Evolutionary conservation across 1,140 invertebrate species (phyloP).

Genomic region (Papilio aristodemus): DNA sequence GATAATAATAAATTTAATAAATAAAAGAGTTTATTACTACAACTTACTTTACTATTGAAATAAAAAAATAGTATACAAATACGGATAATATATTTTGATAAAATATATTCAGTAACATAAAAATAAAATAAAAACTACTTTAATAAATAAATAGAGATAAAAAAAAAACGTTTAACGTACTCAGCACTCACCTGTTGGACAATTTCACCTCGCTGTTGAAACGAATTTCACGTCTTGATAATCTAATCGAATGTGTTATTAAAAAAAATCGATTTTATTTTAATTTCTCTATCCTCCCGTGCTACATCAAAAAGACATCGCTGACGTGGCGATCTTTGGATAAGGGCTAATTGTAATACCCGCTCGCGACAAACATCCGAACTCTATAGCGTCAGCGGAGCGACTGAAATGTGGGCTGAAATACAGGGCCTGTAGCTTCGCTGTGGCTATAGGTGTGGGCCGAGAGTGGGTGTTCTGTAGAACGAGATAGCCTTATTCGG

Average conservation of each 20-base stretch:
- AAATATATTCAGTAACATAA: background rate
- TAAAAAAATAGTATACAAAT: no score
- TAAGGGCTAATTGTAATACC: slow-evolving; percentile 35
- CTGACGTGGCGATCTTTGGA: slow-evolving; percentile 40
- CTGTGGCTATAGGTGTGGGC: slow-evolving; percentile 45
- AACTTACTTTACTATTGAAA: no score
- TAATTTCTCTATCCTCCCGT: background rate
- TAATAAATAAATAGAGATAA: background rate
- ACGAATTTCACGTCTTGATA: background rate
- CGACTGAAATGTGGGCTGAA: slow-evolving; percentile 57
- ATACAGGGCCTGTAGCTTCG: slow-evolving; percentile 50
- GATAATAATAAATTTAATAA: no score
- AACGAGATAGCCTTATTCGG: slow-evolving; percentile 40
- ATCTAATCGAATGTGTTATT: slow-evolving; percentile 6
- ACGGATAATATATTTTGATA: no score
- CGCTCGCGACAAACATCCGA: slow-evolving; percentile 38
- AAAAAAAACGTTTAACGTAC: background rate
- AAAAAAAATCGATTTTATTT: slow-evolving; percentile 16
- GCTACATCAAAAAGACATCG: slow-evolving; percentile 48
- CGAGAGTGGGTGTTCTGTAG: slow-evolving; percentile 54
- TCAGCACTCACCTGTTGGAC: slow-evolving; percentile 33
- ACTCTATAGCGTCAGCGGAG: slow-evolving; percentile 41
- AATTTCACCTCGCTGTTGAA: slow-evolving; percentile 1
- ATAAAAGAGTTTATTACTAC: no score
- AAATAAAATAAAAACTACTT: background rate